Evolutionary conservation across 2,797 vertebrate species (phyloP).

Genomic region (Ptychobarbus kaznakovi): DNA sequence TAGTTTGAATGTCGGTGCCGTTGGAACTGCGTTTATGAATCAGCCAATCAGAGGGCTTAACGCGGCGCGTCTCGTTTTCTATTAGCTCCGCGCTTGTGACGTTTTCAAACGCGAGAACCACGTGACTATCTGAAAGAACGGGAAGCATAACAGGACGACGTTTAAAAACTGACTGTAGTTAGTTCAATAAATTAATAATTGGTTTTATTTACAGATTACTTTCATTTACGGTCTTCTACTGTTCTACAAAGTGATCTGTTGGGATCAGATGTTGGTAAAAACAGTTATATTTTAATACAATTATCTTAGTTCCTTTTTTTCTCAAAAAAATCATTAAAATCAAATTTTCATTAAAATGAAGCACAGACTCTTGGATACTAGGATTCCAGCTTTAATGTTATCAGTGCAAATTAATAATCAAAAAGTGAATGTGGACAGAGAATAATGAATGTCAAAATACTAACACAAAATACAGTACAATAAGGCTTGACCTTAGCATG

Average conservation of each 20-base stretch:
- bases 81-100: constrained; percentile 39
- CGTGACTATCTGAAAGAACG: constrained; percentile 7
- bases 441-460: constrained; percentile 35
- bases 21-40: constrained; percentile 51
- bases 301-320: background rate
- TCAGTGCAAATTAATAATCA: constrained; percentile 18
- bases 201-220: background rate
- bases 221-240: background rate
- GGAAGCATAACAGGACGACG: background rate
- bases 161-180: background rate
- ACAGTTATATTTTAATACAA: background rate
- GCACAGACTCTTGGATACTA: background rate
- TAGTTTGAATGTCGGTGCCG: constrained; percentile 51
- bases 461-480: constrained; percentile 37
- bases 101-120: background rate
- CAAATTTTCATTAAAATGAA: background rate
- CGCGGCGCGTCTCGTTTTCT: background rate
- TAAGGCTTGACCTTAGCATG: constrained; percentile 31
- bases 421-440: constrained; percentile 32
- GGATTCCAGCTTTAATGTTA: constrained; percentile 17
- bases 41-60: constrained; percentile 41
- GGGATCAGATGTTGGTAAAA: background rate
- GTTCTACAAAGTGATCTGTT: background rate
- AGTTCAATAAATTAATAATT: background rate
- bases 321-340: background rate